These are phyloP conservation scores for Rhinogobio ventralis DNA, from an alignment of 2,797 vertebrate genomes.

Conservation along the genomic window DNA sequence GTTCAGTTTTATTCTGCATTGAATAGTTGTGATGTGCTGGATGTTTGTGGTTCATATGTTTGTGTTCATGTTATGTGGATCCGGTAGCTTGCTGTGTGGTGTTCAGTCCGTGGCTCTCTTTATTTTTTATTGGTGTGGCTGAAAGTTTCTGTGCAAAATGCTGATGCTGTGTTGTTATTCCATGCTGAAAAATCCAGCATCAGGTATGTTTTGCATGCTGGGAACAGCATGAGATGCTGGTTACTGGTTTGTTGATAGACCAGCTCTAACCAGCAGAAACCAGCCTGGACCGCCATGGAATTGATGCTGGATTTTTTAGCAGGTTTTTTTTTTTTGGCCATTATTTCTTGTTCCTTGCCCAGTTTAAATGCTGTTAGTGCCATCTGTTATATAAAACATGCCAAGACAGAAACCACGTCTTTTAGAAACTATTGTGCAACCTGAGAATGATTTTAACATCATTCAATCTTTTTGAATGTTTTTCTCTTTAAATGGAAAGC, in stretches of 20 bases:
- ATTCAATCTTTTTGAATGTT: not conserved
- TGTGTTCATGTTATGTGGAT: constrained; percentile 35
- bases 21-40: constrained; percentile 38
- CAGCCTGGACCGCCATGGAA: not conserved
- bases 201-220: not conserved
- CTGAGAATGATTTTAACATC: constrained; percentile 7
- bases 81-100: constrained; percentile 8
- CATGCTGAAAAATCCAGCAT: not conserved
- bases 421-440: constrained; percentile 20
- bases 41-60: constrained; percentile 32
- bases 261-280: not conserved
- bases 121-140: not conserved
- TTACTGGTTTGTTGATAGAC: no score
- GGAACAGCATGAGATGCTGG: not conserved
- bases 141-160: constrained; percentile 11
- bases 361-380: constrained; percentile 37
- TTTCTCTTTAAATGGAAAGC: not conserved
- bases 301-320: not conserved
- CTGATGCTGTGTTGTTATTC: not conserved
- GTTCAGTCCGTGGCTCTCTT: constrained; percentile 12
- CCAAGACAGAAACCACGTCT: constrained; percentile 23
- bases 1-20: constrained; percentile 25
- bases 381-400: constrained; percentile 37
- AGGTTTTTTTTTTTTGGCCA: not conserved
- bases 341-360: constrained; percentile 32